Evolutionary conservation across 2,888 invertebrate species (phyloP), one percentile per base, ranked within the genome.

Genomic region (Brenthis ino): DNA sequence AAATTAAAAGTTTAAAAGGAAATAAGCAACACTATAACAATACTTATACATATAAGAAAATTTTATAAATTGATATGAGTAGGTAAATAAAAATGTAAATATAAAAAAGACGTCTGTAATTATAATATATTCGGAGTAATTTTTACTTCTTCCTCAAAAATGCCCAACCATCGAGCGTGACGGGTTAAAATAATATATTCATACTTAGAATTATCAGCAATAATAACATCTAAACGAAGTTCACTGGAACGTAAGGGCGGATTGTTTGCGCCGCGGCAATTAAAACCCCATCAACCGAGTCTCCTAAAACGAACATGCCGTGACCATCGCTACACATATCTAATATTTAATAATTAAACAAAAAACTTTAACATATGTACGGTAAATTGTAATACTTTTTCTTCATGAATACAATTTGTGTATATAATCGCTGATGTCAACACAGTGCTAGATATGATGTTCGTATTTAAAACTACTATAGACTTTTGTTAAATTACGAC

Each of bases 271-370:
- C 80, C 77, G 76, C 69, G 74, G 81, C 82, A 89, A 90, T 91
- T 90, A 91, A 87, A 89, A 82, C 75, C 70, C 83, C 84, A 89
- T 90, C 82, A 86, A 83, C 76, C 77, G 77, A 79, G 79, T 78
- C 79, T 79, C 80, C 80, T 74, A 70, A 79, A 78, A 82, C 69
- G 81, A 79, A 83, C 76, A 79, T 80, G 83, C 82, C 89, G 87
- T 90, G 85, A 91, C 92, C 81, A 91, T 88, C 91, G 76, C 81
- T 81, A 79, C 79, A 79, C 84, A 85, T 81, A 90, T 91, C 87
- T 89, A 84, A 88, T 71, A 73, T 68, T 70, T 58, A 65, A 55
- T 66, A 75, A 73, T 69, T 70, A 73, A 66, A 55, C 57, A 61
- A 58, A 61, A 53, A 57, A 65, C 37, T 61, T 63, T 51, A 43